Evolutionary conservation across 2,888 invertebrate species (phyloP), one percentile per base, ranked within the genome.

Genomic region (Pyrrhia umbra): DNA sequence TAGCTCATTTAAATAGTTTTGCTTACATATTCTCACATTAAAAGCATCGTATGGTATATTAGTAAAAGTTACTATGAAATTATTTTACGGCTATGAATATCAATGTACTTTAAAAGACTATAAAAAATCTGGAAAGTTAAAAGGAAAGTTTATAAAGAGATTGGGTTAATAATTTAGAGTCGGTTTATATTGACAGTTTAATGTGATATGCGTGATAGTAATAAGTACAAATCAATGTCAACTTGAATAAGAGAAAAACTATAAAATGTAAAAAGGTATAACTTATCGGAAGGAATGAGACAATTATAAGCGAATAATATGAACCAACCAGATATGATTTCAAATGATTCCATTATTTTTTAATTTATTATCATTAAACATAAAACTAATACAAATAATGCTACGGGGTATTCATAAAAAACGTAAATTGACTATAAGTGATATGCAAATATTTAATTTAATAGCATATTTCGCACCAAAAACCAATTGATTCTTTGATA

Each of bases 401-500:
- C 42, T 65, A 73, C 75, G 80, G 58, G 72, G 74, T 58, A 56
- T 20, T 67, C 65, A 72, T 81, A 81, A 84, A 81, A 30, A 68
- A 63, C 52, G 55, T 65, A 78, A 79, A 70, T 60, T 64, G 16
- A 23, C 50, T 64, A 30, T 59, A 69, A 55, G 42, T 58, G 59
- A 54, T 59, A 56, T 64, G 51, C 25, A 43, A 18, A 67, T 46
- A 60, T 51, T 76, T 67, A 63, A 71, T 77, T 81, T 67, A 68
- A 75, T 72, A 61, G 54, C 51, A 73, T 73, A 67, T 79, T 84
- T 84, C 67, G 80, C 82, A 80, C 77, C 75, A 59, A 81, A 80
- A 81, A 60, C 60, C 71, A 77, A 82, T 80, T 77, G 77, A 79
- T 75, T 79, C 60, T 79, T 77, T 77, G 80, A 85, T 85, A 81